Evolutionary conservation across 2,888 invertebrate species (phyloP), one percentile per base, ranked within the genome.

Genomic region (Scaptomyza tumidula): DNA sequence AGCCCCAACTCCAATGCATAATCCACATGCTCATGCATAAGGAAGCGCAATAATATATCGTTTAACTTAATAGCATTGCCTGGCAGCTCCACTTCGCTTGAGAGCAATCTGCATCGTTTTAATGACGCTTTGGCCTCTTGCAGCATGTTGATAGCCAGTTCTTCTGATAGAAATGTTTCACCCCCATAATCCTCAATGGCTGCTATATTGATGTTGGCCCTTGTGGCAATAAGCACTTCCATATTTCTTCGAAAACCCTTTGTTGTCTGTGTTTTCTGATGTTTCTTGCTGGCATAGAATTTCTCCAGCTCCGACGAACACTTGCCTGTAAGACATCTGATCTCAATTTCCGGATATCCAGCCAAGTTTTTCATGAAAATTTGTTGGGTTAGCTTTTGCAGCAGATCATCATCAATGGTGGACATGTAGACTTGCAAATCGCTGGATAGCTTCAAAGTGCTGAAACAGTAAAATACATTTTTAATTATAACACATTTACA

Each of bases 171-270:
- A 91, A 99, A 98, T 0, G 98, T 99, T 93, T 99, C 99, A 0
- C 98, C 99, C 2, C 98, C 98, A 90, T 98, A 98, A 92, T 98
- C 97, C 91, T 99, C 99, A 46, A 98, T 97, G 90, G 97, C 96
- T 0, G 97, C 98, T 71, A 98, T 97, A 90, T 98, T 98, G 65
- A 98, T 97, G 90, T 98, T 98, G 0, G 98, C 96, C 59, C 97
- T 94, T 0, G 97, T 96, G 3, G 98, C 97, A 77, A 99, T 96
- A 11, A 97, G 96, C 0, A 98, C 98, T 93, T 99, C 98, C 71
- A 99, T 93, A 90, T 99, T 99, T 52, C 99, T 94, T 6, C 97
- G 94, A 24, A 99, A 93, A 89, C 99, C 99, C 93, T 98, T 97
- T 90, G 97, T 97, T 41, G 98, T 95, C 89, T 96, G 97, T 89